phyloP scores from a whole-genome alignment of 2,797 vertebrate species.

The Falco cherrug region DNA sequence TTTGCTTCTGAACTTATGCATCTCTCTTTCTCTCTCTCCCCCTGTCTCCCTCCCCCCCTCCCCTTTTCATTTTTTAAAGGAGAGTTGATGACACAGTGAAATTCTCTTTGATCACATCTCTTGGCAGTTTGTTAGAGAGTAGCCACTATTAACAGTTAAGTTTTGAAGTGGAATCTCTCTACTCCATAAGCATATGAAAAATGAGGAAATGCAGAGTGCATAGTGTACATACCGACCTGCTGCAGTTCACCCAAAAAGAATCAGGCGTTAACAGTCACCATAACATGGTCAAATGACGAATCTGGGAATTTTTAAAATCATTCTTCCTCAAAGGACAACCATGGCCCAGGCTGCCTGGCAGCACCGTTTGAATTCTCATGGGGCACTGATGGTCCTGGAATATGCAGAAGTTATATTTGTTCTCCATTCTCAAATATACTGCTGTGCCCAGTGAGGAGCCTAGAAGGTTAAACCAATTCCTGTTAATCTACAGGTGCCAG shows the following conservation, averaged over 20 bases:
- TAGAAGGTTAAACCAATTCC: background rate
- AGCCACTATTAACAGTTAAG: background rate
- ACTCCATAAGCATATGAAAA: background rate
- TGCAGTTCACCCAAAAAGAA: background rate
- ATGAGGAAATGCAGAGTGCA: background rate
- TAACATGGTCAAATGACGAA: background rate
- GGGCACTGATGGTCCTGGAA: background rate
- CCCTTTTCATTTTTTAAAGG: background rate
- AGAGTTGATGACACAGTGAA: background rate
- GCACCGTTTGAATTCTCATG: background rate
- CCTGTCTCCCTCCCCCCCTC: background rate
- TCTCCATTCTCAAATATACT: background rate
- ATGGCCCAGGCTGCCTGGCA: background rate
- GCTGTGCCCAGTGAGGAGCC: background rate
- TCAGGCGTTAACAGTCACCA: background rate
- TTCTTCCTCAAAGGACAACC: background rate
- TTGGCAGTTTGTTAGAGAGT: background rate
- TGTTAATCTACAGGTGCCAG: background rate
- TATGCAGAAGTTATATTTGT: background rate
- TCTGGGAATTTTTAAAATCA: background rate
- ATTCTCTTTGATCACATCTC: background rate
- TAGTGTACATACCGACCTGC: accelerated
- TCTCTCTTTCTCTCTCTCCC: background rate
- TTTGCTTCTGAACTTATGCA: conserved; percentile 41
- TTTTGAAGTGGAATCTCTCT: background rate